These are phyloP conservation scores for Anthoscopus minutus DNA, from an alignment of 2,113 vertebrate species.

Conservation along the genomic window DNA sequence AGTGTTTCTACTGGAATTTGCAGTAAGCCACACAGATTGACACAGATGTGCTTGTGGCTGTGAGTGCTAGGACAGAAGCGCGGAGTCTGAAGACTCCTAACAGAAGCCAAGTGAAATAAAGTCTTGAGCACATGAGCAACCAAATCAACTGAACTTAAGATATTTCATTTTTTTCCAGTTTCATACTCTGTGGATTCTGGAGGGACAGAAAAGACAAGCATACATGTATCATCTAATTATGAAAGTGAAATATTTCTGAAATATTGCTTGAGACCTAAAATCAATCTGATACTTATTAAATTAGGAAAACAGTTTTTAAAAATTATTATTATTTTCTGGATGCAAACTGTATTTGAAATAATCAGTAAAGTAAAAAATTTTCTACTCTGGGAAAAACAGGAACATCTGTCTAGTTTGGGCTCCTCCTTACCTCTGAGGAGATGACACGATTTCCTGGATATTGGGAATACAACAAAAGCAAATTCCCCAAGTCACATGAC, in stretches of 20 bases:
- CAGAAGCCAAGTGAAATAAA: not conserved
- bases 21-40: not conserved
- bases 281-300: not conserved
- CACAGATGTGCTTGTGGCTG: not conserved
- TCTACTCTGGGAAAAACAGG: not conserved
- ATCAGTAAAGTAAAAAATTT: not conserved
- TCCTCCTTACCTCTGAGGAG: not conserved
- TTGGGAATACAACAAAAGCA: not conserved
- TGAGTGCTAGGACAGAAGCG: not conserved
- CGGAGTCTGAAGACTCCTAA: not conserved
- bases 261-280: not conserved
- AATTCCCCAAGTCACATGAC: not conserved
- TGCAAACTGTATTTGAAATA: constrained; percentile 3
- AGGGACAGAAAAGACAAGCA: not conserved
- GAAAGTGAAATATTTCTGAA: not conserved
- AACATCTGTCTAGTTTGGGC: not conserved
- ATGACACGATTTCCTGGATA: not conserved
- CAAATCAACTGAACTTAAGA: not conserved
- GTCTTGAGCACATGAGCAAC: not conserved
- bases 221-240: not conserved
- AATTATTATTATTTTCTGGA: not conserved
- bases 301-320: not conserved
- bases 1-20: not conserved
- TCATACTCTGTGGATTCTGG: not conserved
- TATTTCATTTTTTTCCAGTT: not conserved